Percentiles rank a stretch among this genome's conserved stretches.
Conservation (phyloP, 2,888 invertebrate genomes). For the Lithophane socia region DNA sequence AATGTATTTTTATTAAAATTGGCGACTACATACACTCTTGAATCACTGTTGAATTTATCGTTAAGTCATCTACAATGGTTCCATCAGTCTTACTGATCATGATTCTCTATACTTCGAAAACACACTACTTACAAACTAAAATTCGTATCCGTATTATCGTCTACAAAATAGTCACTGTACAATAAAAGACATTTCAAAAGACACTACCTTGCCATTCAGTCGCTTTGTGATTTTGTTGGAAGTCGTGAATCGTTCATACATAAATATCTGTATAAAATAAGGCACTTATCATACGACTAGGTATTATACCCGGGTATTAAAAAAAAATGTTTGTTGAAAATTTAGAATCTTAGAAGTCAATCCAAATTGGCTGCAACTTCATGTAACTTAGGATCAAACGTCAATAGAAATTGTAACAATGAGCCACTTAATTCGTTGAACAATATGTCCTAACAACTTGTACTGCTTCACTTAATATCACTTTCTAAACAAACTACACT, state of each 20-base stretch:
- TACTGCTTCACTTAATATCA: slow-evolving; percentile 55
- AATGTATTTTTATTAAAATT: slow-evolving; percentile 55
- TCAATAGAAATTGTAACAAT: slow-evolving; percentile 24
- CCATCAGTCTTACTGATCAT: slow-evolving; percentile 66
- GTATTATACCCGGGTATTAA: slow-evolving; percentile 70
- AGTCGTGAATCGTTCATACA: slow-evolving; percentile 29
- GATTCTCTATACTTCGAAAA: slow-evolving; percentile 49
- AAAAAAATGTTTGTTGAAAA: slow-evolving; percentile 38
- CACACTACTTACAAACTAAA: slow-evolving; percentile 60
- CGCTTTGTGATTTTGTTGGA: slow-evolving; percentile 1
- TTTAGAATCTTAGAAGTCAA: slow-evolving; percentile 31
- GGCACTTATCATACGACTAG: slow-evolving; percentile 84
- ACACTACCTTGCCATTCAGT: slow-evolving; percentile 17
- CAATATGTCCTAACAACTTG: slow-evolving; percentile 33
- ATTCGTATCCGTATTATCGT: slow-evolving; percentile 47
- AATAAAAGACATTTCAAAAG: slow-evolving; percentile 25
- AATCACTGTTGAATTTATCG: slow-evolving; percentile 47
- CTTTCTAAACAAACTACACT: slow-evolving; percentile 69
- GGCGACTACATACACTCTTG: slow-evolving; percentile 48
- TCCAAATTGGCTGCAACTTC: slow-evolving; percentile 4
- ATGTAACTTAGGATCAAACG: slow-evolving; percentile 20
- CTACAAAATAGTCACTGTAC: slow-evolving; percentile 39
- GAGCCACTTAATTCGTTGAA: slow-evolving; percentile 36
- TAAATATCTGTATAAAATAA: slow-evolving; percentile 72
- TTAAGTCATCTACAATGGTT: slow-evolving; percentile 36